Evolutionary conservation across 1,140 invertebrate species (phyloP).

Genomic region (Drosophila virilis): DNA sequence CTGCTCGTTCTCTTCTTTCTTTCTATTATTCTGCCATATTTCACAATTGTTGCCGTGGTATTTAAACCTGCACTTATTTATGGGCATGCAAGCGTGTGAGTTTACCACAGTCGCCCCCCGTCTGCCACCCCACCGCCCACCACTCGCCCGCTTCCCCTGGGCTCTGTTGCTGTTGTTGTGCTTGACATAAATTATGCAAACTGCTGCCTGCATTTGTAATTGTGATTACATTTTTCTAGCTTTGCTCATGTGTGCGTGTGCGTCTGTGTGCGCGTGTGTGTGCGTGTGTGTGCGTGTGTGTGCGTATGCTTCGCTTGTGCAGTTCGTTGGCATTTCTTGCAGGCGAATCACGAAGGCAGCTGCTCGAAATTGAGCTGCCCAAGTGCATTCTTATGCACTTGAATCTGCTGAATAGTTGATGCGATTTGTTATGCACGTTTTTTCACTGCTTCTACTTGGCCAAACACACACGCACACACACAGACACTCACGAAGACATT

Average conservation of each 20-base stretch:
- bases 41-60: constrained; percentile 80
- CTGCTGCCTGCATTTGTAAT: constrained; percentile 79
- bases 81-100: constrained; percentile 63
- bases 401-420: constrained; percentile 44
- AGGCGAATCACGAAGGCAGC: constrained; percentile 1
- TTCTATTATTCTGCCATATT: constrained; percentile 82
- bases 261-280: constrained; percentile 5
- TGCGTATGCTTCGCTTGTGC: constrained; percentile 11
- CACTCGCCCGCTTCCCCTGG: not conserved
- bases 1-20: constrained; percentile 18
- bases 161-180: constrained; percentile 52
- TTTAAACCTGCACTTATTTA: constrained; percentile 83
- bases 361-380: constrained; percentile 21
- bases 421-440: constrained; percentile 45
- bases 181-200: constrained; percentile 83
- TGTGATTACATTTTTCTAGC: constrained; percentile 70
- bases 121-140: not conserved
- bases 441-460: constrained; percentile 8
- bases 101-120: constrained; percentile 3
- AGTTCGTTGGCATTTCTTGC: constrained; percentile 40
- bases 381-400: constrained; percentile 46
- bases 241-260: constrained; percentile 31
- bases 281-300: constrained; percentile 3
- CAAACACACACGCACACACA: constrained; percentile 2
- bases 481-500: not conserved